These are phyloP conservation scores for Rhagologus leucostigma DNA, from an alignment of 2,113 vertebrate genomes.

Conservation along the genomic window DNA sequence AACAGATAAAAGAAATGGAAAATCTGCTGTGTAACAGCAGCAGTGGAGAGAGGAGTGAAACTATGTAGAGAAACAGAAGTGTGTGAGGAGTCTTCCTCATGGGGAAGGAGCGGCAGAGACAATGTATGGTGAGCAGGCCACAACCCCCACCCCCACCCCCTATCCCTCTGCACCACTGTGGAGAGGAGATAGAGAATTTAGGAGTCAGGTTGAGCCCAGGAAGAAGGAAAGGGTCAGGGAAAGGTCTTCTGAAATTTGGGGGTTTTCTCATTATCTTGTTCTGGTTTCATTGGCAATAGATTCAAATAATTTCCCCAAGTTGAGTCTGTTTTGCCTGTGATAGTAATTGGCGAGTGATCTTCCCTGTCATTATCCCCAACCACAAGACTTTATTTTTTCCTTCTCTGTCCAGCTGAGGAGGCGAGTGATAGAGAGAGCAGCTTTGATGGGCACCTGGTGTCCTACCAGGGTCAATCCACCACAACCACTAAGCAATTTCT, in stretches of 20 bases:
- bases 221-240: not conserved
- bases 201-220: not conserved
- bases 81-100: not conserved
- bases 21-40: not conserved
- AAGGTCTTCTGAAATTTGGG: not conserved
- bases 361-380: accelerated
- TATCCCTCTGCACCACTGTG: not conserved
- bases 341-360: not conserved
- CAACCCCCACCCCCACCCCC: too few relatives aligned
- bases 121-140: not conserved
- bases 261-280: not conserved
- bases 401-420: not conserved
- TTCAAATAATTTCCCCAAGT: not conserved
- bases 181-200: not conserved
- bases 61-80: accelerated
- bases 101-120: not conserved
- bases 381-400: not conserved
- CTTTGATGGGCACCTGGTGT: not conserved
- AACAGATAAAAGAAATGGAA: not conserved
- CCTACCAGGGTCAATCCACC: not conserved
- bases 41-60: not conserved
- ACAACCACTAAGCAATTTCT: not conserved
- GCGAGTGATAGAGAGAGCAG: not conserved
- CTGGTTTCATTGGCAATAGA: not conserved
- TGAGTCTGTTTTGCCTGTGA: accelerated